Conservation (phyloP, 1,140 invertebrate species). For the Trachelipus rathkii region DNA sequence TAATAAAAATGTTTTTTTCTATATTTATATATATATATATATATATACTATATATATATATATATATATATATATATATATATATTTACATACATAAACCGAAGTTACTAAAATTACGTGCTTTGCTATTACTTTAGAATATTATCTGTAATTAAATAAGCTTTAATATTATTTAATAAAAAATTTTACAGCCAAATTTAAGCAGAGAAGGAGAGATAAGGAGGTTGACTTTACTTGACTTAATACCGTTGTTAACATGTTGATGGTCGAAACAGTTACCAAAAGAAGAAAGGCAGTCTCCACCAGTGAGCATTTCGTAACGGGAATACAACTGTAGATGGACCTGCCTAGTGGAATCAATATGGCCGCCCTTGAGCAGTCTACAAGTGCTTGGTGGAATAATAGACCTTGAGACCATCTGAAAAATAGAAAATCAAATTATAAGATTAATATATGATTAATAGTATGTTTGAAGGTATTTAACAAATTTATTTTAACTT, state of each 20-base stretch:
- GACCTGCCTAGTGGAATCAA: conserved; percentile 74
- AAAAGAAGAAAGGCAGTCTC: conserved; percentile 83
- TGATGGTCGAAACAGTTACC: conserved; percentile 83
- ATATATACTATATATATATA: too few relatives aligned
- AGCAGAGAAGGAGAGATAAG: background rate
- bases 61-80: background rate
- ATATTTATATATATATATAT: too few relatives aligned
- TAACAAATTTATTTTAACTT: too few relatives aligned
- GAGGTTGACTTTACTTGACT: conserved; percentile 44
- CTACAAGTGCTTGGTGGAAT: conserved; percentile 80
- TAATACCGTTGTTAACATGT: conserved; percentile 72
- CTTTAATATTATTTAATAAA: background rate
- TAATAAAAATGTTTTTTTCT: too few relatives aligned
- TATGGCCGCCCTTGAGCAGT: conserved; percentile 74
- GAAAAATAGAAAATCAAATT: conserved; percentile 45
- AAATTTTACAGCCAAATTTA: background rate
- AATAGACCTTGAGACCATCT: conserved; percentile 83
- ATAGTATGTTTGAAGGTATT: too few relatives aligned
- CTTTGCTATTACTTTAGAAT: too few relatives aligned
- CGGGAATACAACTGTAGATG: conserved; percentile 74
- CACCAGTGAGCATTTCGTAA: conserved; percentile 80
- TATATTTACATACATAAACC: background rate
- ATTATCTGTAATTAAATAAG: too few relatives aligned
- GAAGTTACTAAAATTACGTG: too few relatives aligned
- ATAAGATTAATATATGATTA: background rate